Percentiles rank a stretch among this genome's conserved stretches.
These are phyloP conservation scores for Dolichoris vasculosae DNA, from an alignment of 1,140 invertebrate species.

Conservation along the genomic window DNA sequence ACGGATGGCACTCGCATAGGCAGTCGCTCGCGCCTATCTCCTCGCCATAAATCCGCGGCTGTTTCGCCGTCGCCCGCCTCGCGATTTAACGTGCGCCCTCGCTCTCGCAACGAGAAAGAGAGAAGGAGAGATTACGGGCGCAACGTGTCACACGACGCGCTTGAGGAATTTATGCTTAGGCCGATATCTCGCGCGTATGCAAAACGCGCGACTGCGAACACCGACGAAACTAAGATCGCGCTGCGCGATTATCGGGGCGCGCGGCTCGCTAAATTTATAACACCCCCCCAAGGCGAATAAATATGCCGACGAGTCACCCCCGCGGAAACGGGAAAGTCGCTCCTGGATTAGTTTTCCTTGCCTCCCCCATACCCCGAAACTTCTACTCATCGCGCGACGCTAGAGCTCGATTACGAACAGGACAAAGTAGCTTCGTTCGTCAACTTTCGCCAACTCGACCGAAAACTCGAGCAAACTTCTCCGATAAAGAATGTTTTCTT, in stretches of 20 bases:
- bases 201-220: slow-evolving; percentile 57
- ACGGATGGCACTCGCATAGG: slow-evolving; percentile 59
- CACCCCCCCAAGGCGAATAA: slow-evolving; percentile 61
- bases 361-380: too few species aligned
- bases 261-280: slow-evolving; percentile 61
- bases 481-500: too few species aligned
- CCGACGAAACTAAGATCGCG: slow-evolving; percentile 64
- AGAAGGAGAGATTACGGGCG: slow-evolving; percentile 63
- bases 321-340: not conserved
- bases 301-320: slow-evolving; percentile 49
- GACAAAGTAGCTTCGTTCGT: too few species aligned
- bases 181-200: slow-evolving; percentile 66
- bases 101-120: slow-evolving; percentile 9
- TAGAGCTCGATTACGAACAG: too few species aligned
- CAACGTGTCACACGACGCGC: slow-evolving; percentile 59
- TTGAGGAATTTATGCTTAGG: slow-evolving; percentile 70
- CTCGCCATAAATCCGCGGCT: slow-evolving; percentile 67
- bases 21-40: slow-evolving; percentile 60
- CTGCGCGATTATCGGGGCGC: slow-evolving; percentile 59
- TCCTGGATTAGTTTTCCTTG: not conserved
- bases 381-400: too few species aligned
- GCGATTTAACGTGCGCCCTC: slow-evolving; percentile 51
- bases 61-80: slow-evolving; percentile 57
- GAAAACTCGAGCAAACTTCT: too few species aligned
- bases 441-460: too few species aligned